Evolutionary conservation across 2,797 vertebrate genomes (phyloP), one percentile per base, ranked within the genome.

Genomic region (Malacoraja senta): DNA sequence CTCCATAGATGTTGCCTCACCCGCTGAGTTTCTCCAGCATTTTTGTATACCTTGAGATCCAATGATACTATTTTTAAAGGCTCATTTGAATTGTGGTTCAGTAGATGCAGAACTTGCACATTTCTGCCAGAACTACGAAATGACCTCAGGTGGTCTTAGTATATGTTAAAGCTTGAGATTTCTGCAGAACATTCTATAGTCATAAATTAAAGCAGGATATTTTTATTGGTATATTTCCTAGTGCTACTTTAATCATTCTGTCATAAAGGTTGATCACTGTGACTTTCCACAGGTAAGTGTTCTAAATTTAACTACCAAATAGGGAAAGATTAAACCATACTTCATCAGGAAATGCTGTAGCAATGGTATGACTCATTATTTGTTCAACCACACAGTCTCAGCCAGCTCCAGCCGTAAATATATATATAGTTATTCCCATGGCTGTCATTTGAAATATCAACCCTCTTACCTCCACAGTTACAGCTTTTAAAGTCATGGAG

Each of bases 341-440:
- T 76, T 92, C 58, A 92, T 76, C 90, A 92, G 71, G 90, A 92
- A 92, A 76, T 92, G 71, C 38, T 76, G 74, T 29, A 58, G 26
- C 24, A 26, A 76, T 76, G 71, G 90, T 76, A 76, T 58, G 21
- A 38, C 24, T 92, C 35, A 92, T 38, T 58, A 92, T 76, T 92
- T 92, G 38, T 71, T 76, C 38, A 76, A 58, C 71, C 74, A 53
- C 24, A 35, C 65, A n/a, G 38, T 12, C 72, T 76, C 24, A 53
- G 24, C 71, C 76, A 38, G 90, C 38, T 10, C 44, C 1, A 29
- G 68, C 72, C 38, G 24, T 92, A 29, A 92, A 74, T 24, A 76
- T 92, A 72, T 71, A 91, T 71, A 32, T 71, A 91, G 68, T 91
- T 71, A 92, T 58, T 92, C 38, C 90, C 71, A 92, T 24, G 90